phyloP scores from a whole-genome alignment of 2,113 vertebrate species.

The Epinephelus cyanopodus region DNA sequence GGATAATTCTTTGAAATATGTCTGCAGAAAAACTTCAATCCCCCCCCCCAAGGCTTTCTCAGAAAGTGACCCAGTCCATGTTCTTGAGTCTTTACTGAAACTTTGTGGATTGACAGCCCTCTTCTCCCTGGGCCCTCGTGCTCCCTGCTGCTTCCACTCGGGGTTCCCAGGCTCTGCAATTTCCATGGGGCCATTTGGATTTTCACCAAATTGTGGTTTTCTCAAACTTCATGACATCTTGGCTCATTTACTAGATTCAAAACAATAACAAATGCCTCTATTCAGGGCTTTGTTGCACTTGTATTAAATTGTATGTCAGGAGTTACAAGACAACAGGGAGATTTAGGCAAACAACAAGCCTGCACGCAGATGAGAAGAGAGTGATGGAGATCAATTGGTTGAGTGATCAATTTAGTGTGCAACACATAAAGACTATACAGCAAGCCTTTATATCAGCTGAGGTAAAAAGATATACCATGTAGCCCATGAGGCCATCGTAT shows the following conservation, averaged over 20 bases:
- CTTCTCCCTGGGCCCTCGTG: slow-evolving; percentile 34
- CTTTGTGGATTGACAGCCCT: slow-evolving; percentile 22
- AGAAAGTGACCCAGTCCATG: slow-evolving; percentile 6
- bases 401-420: background rate
- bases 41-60: background rate
- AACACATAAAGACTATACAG: background rate
- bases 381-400: background rate
- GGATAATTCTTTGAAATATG: slow-evolving; percentile 12
- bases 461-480: background rate
- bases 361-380: background rate
- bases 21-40: slow-evolving; percentile 25
- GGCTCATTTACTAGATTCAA: slow-evolving; percentile 42
- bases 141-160: slow-evolving; percentile 53
- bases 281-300: slow-evolving; percentile 22
- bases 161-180: slow-evolving; percentile 79
- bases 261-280: slow-evolving; percentile 43
- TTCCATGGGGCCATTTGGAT: slow-evolving; percentile 62
- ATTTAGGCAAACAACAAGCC: slow-evolving; percentile 16
- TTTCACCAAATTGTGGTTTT: slow-evolving; percentile 74
- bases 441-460: background rate
- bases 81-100: slow-evolving; percentile 36
- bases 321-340: background rate
- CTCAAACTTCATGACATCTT: slow-evolving; percentile 65
- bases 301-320: slow-evolving; percentile 7
- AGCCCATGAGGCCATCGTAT: background rate